Conservation (phyloP, 2,797 vertebrate species). For the Aeoliscus strigatus region DNA sequence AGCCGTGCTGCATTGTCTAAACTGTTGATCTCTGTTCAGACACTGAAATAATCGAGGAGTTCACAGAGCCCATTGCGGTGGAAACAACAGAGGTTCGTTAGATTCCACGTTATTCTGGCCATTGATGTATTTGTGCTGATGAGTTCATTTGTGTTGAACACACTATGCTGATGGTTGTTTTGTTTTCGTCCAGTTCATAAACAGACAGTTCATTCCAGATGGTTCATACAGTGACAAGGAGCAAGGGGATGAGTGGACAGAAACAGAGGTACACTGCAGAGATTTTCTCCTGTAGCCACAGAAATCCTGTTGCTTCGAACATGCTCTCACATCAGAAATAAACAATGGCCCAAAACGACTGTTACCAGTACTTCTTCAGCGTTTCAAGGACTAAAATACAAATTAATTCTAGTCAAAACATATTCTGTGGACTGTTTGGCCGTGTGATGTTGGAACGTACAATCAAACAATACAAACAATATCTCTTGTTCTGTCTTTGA, state of each 20-base stretch:
- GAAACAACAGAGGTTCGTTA: slow-evolving; percentile 89
- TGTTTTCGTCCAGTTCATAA: slow-evolving; percentile 84
- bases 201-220: slow-evolving; percentile 98
- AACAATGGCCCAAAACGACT: no score
- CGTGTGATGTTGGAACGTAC: not conserved
- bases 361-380: no score
- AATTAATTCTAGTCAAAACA: no score
- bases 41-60: slow-evolving; percentile 86
- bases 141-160: not conserved
- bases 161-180: slow-evolving; percentile 7
- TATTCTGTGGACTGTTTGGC: no score
- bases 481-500: slow-evolving; percentile 5
- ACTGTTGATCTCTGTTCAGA: slow-evolving; percentile 67
- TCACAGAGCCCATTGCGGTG: slow-evolving; percentile 86
- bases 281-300: no score
- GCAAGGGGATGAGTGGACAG: slow-evolving; percentile 89
- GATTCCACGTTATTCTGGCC: not conserved
- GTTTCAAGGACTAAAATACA: no score
- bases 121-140: not conserved
- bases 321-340: no score
- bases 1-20: slow-evolving; percentile 13
- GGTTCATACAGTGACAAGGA: slow-evolving; percentile 91
- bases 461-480: no score
- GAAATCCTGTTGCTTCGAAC: no score
- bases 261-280: slow-evolving; percentile 62